phyloP scores from a whole-genome alignment of 2,797 vertebrate genomes.

The Onychomys arenicola region DNA sequence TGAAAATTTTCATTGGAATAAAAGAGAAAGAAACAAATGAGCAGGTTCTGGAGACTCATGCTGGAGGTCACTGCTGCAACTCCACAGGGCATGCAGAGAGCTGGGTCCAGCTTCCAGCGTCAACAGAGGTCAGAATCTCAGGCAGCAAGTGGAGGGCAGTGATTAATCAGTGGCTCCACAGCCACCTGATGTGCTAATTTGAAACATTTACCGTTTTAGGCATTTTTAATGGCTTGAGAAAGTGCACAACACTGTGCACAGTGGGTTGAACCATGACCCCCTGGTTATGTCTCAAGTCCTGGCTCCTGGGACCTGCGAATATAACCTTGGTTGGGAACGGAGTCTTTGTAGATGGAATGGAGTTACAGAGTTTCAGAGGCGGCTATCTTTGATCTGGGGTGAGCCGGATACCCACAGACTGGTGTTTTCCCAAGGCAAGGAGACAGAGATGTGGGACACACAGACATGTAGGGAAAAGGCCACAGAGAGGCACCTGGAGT shows the following conservation, averaged over 20 bases:
- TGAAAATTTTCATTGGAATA: not conserved
- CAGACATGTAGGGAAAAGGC: not conserved
- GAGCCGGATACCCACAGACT: not conserved
- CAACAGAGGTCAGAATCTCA: not conserved
- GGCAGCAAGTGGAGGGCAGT: not conserved
- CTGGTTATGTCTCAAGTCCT: not conserved
- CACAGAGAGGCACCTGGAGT: not conserved
- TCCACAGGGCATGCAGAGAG: rapidly evolving
- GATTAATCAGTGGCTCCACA: not conserved
- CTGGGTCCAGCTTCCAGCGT: not conserved
- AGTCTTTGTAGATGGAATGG: not conserved
- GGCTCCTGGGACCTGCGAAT: not conserved
- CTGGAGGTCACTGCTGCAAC: not conserved
- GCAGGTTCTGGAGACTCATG: not conserved
- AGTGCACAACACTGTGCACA: not conserved
- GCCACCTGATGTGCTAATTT: rapidly evolving
- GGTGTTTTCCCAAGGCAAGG: not conserved
- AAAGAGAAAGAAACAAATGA: constrained; percentile 6
- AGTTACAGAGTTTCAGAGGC: not conserved
- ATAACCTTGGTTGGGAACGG: not conserved
- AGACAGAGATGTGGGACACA: not conserved
- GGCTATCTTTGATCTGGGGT: not conserved
- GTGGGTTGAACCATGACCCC: not conserved
- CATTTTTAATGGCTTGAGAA: not conserved
- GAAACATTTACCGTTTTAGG: not conserved